Evolutionary conservation across 2,888 invertebrate species (phyloP).

Genomic region (Acrobasis suavella): DNA sequence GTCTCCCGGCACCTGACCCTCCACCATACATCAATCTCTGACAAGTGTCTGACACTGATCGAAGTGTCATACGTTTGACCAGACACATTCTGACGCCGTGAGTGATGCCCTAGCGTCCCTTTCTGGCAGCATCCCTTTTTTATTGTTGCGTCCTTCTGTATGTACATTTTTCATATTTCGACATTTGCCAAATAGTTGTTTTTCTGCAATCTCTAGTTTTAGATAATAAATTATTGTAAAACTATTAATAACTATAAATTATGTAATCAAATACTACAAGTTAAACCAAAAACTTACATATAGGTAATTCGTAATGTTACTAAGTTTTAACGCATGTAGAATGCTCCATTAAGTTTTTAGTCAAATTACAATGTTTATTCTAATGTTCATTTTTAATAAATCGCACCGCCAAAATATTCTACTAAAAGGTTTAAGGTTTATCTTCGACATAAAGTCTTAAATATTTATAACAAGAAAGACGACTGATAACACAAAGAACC

Average conservation of each 20-base stretch:
- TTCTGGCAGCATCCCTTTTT: neutral
- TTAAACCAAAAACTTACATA: too few species aligned
- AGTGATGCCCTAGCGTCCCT: slow-evolving; percentile 1
- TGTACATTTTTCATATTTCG: slow-evolving; percentile 1
- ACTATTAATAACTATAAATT: neutral
- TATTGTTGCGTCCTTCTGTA: slow-evolving; percentile 6
- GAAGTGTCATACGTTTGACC: slow-evolving; percentile 10
- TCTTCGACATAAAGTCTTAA: neutral
- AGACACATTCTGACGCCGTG: neutral
- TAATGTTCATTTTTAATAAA: too few species aligned
- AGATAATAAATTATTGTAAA: neutral
- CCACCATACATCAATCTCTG: neutral
- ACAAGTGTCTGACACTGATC: slow-evolving; percentile 8
- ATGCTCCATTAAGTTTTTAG: too few species aligned
- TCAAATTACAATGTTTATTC: too few species aligned
- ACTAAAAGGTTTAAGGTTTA: too few species aligned
- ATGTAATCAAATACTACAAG: neutral
- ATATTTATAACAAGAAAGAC: slow-evolving; percentile 15
- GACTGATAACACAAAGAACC: slow-evolving; percentile 27
- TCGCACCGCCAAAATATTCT: too few species aligned
- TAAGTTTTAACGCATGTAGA: too few species aligned
- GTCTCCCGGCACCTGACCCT: neutral
- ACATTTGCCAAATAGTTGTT: neutral
- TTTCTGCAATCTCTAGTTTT: neutral
- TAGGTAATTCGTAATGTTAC: too few species aligned